A percentile compares a stretch with the other conserved stretches of the same genome.
These are phyloP conservation scores for Cyclina sinensis DNA, from an alignment of 1,140 invertebrate genomes.

Conservation along the genomic window DNA sequence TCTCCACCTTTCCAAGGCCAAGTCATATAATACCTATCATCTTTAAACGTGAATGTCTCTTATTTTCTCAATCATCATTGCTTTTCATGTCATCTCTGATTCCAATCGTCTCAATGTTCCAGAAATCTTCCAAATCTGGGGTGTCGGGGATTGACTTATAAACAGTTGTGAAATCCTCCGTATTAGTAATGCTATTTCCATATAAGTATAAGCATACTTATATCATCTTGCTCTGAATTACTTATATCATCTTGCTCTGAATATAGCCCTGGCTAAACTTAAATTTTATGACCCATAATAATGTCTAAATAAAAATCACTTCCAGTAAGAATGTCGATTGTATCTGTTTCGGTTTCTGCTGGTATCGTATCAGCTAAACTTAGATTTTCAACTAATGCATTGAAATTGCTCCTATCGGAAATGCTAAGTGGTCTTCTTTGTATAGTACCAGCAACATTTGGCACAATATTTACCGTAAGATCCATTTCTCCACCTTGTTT, in stretches of 20 bases:
- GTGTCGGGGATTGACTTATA: background rate
- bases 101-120: background rate
- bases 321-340: too few relatives aligned
- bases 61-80: background rate
- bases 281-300: too few relatives aligned
- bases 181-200: too few relatives aligned
- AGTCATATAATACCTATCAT: background rate
- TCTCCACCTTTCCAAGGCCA: slow-evolving; percentile 30
- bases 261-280: too few relatives aligned
- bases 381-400: background rate
- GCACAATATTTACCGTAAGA: slow-evolving; percentile 4
- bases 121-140: background rate
- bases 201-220: too few relatives aligned
- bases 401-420: background rate
- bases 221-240: too few relatives aligned
- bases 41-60: background rate
- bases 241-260: too few relatives aligned
- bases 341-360: too few relatives aligned
- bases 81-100: background rate
- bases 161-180: background rate
- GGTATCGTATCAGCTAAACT: background rate
- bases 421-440: background rate
- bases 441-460: background rate
- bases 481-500: slow-evolving; percentile 1
- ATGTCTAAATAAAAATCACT: too few relatives aligned